Evolutionary conservation across 2,888 invertebrate species (phyloP).

Genomic region (Tetrapedia diversipes): DNA sequence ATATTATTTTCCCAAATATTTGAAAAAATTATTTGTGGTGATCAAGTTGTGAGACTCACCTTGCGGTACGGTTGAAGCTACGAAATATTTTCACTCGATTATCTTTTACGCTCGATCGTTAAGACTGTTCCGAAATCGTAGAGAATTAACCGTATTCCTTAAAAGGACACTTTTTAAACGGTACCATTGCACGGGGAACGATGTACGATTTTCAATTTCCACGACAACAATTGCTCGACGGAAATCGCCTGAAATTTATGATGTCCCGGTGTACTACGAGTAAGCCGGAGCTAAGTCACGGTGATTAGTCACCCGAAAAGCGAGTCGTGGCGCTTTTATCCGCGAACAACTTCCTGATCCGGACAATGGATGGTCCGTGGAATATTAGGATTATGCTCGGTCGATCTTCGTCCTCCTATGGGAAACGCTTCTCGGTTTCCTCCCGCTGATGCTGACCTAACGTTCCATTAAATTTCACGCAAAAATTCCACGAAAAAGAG

Average conservation of each 20-base stretch:
- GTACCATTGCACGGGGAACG: background rate
- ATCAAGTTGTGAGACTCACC: too few species aligned
- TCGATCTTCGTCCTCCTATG: slow-evolving; percentile 41
- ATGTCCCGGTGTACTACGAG: slow-evolving; percentile 35
- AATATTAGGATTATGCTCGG: slow-evolving; percentile 59
- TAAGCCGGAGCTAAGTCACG: slow-evolving; percentile 59
- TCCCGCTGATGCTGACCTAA: background rate
- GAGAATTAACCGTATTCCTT: too few species aligned
- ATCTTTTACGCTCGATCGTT: too few species aligned
- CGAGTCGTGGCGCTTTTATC: slow-evolving; percentile 58
- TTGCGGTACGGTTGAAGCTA: too few species aligned
- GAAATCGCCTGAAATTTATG: slow-evolving; percentile 51
- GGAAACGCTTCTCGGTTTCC: slow-evolving; percentile 28
- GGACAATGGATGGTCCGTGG: slow-evolving; percentile 56
- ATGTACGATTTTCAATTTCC: slow-evolving; percentile 41
- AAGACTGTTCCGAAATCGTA: too few species aligned
- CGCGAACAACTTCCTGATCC: slow-evolving; percentile 57
- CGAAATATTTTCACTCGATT: too few species aligned
- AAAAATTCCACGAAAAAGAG: background rate
- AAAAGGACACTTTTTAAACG: background rate
- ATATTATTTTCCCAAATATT: too few species aligned
- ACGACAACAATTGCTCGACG: slow-evolving; percentile 30
- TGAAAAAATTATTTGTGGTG: too few species aligned
- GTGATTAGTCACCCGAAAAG: slow-evolving; percentile 62
- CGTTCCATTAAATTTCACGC: background rate